These are phyloP conservation scores for Cepaea hortensis DNA, from an alignment of 2,888 invertebrate species.

Conservation along the genomic window DNA sequence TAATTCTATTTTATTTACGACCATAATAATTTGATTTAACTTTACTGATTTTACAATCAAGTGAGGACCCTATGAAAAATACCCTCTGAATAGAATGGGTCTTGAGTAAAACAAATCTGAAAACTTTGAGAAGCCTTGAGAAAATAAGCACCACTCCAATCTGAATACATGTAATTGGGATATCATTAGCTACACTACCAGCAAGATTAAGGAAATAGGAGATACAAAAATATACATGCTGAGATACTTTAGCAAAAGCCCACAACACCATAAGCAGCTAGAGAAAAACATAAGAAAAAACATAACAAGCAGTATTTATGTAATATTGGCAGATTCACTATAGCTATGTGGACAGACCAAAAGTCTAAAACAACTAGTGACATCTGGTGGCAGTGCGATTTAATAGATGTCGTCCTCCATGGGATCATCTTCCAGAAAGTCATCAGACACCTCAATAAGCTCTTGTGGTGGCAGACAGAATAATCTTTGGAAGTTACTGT, in stretches of 20 bases:
- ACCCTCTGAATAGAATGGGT: too few relatives aligned
- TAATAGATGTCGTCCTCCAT: constrained; percentile 10
- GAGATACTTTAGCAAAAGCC: not conserved
- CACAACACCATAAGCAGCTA: not conserved
- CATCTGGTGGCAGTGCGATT: not conserved
- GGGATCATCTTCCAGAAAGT: constrained; percentile 49
- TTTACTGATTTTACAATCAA: too few relatives aligned
- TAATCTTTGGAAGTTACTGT: constrained; percentile 54
- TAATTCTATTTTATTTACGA: too few relatives aligned
- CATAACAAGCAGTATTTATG: not conserved
- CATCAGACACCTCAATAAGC: constrained; percentile 66
- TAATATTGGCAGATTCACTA: not conserved
- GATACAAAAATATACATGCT: not conserved
- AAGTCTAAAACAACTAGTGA: not conserved
- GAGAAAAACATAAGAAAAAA: not conserved
- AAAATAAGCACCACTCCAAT: too few relatives aligned
- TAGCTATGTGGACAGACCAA: not conserved
- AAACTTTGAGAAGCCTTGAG: too few relatives aligned
- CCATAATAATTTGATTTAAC: too few relatives aligned
- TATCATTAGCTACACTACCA: too few relatives aligned
- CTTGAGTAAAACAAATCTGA: too few relatives aligned
- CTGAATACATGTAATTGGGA: too few relatives aligned
- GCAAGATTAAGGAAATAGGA: too few relatives aligned
- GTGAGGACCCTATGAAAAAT: too few relatives aligned
- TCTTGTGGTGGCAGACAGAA: constrained; percentile 61